Percentiles rank a stretch among this genome's conserved stretches.
Conservation (phyloP, 1,140 invertebrate species). For the Drosophila ananassae region DNA sequence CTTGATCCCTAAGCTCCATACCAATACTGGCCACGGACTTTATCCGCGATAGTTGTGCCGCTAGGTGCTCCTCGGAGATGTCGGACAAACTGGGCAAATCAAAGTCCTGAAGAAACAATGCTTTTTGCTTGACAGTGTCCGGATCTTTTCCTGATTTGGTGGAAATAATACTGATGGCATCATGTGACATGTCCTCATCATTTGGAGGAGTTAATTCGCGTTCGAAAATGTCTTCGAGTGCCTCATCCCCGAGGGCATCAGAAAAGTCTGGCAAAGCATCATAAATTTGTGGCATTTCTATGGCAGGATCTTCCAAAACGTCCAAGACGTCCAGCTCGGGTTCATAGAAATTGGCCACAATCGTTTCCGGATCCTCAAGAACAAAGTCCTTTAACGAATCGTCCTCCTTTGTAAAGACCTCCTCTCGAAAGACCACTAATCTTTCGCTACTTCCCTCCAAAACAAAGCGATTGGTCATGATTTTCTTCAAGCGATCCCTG, state of each 20-base stretch:
- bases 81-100: constrained; percentile 51
- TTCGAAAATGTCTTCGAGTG: not conserved
- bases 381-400: not conserved
- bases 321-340: not conserved
- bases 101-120: constrained; percentile 26
- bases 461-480: not conserved
- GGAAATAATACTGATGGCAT: not conserved
- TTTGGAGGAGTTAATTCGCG: not conserved
- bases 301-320: not conserved
- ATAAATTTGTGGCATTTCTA: not conserved
- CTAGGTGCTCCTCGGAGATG: constrained; percentile 43
- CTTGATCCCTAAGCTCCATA: not conserved
- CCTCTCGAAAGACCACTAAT: not conserved
- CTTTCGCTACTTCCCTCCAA: not conserved
- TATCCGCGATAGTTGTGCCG: not conserved
- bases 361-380: not conserved
- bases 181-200: not conserved
- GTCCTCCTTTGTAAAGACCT: not conserved
- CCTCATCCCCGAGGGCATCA: not conserved
- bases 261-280: not conserved
- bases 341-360: not conserved
- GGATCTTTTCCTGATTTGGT: not conserved
- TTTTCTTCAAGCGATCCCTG: constrained; percentile 5
- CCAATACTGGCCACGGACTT: not conserved
- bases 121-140: constrained; percentile 35